phyloP scores from a whole-genome alignment of 1,140 invertebrate genomes.

The Marisa cornuarietis region DNA sequence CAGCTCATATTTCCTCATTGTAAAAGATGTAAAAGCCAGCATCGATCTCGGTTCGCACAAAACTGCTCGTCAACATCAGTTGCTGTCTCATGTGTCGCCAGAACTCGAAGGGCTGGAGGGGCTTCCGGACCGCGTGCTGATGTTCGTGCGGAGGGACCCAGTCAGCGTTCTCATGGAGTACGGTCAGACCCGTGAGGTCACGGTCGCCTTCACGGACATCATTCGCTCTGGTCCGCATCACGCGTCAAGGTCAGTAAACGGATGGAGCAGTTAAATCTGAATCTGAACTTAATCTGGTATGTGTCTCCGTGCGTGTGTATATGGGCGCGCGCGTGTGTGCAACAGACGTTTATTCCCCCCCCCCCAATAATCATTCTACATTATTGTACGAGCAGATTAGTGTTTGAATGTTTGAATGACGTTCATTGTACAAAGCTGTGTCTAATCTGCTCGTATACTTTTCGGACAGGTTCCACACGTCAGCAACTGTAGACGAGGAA shows the following conservation, averaged over 20 bases:
- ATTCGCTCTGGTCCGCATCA: constrained; percentile 35
- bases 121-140: constrained; percentile 21
- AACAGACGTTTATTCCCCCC: no score
- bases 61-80: not conserved
- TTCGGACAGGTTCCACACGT: constrained; percentile 61
- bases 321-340: not conserved
- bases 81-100: constrained; percentile 9
- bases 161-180: constrained; percentile 69
- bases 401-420: no score
- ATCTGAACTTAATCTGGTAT: not conserved
- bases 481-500: constrained; percentile 60
- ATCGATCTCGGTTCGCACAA: not conserved
- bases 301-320: not conserved
- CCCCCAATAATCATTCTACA: not conserved
- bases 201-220: constrained; percentile 32
- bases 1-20: not conserved
- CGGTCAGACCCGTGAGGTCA: constrained; percentile 61
- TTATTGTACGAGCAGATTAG: no score
- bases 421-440: not conserved
- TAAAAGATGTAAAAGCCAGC: not conserved
- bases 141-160: constrained; percentile 63
- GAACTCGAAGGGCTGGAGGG: constrained; percentile 26
- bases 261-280: no score
- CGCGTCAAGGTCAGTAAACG: constrained; percentile 26
- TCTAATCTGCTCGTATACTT: no score